A percentile compares a stretch with the other conserved stretches of the same genome.
Evolutionary conservation across 2,113 vertebrate genomes (phyloP).

Genomic region (Terrapene triunguis): DNA sequence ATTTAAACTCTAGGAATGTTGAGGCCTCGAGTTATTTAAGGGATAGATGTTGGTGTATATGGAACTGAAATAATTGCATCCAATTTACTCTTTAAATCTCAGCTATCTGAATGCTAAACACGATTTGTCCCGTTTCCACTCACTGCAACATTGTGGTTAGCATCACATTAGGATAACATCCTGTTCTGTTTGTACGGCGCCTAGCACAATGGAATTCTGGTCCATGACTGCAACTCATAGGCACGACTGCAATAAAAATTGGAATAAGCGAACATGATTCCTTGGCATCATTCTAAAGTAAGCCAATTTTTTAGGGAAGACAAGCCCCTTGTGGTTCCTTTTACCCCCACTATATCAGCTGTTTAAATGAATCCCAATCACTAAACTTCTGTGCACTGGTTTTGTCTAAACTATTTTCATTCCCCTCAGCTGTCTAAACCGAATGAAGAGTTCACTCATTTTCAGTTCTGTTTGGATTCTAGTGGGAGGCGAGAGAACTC

Average conservation of each 20-base stretch:
- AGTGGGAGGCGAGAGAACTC: background rate
- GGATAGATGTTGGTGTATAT: background rate
- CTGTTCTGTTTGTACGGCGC: no score
- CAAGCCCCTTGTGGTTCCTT: no score
- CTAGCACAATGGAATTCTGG: no score
- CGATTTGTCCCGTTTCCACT: background rate
- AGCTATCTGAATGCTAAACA: background rate
- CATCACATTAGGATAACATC: no score
- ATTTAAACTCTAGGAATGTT: background rate
- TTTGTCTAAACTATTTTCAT: background rate
- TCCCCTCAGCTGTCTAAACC: background rate
- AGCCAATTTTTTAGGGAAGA: no score
- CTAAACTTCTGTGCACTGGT: background rate
- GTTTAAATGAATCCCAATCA: no score
- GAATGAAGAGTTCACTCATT: background rate
- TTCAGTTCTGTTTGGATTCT: background rate
- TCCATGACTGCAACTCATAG: no score
- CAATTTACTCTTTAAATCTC: background rate
- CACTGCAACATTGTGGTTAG: no score
- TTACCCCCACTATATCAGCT: no score
- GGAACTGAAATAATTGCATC: background rate
- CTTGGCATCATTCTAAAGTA: no score
- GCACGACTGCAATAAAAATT: no score
- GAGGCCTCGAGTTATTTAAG: background rate
- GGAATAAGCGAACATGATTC: no score